Conservation (phyloP, 2,797 vertebrate species). For the Setipinna tenuifilis region DNA sequence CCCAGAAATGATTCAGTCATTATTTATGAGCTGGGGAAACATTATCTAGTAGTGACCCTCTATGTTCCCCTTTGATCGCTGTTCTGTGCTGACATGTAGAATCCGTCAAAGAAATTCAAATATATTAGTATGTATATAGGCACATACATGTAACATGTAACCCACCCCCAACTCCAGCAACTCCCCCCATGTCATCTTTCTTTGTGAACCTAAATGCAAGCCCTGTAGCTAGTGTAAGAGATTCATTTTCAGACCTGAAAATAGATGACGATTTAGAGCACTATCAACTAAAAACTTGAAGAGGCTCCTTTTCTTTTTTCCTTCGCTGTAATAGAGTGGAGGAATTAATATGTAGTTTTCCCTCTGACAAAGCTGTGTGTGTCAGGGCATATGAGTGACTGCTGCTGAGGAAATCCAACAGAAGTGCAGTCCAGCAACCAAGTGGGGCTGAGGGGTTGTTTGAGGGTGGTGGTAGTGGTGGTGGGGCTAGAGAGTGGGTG, state of each 20-base stretch:
- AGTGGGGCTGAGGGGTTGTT: conserved; percentile 27
- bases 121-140: not conserved
- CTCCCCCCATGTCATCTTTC: too few species aligned
- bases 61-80: not conserved
- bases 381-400: not conserved
- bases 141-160: not conserved
- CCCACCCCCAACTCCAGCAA: too few species aligned
- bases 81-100: not conserved
- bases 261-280: not conserved
- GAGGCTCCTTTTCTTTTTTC: not conserved
- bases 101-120: conserved; percentile 4
- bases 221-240: conserved; percentile 19
- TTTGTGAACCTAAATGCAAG: not conserved
- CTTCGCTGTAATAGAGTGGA: not conserved
- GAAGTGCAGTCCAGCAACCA: not conserved
- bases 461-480: not conserved
- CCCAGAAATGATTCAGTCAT: not conserved
- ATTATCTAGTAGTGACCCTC: not conserved
- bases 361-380: not conserved
- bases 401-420: not conserved
- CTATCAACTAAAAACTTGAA: not conserved
- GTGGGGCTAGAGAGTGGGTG: conserved; percentile 35
- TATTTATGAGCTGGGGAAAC: not conserved
- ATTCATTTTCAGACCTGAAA: conserved; percentile 27
- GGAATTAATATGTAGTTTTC: conserved; percentile 3